Percentiles rank a stretch among this genome's conserved stretches.
phyloP scores from a whole-genome alignment of 2,797 vertebrate species.

The Sebastes hubbsi region DNA sequence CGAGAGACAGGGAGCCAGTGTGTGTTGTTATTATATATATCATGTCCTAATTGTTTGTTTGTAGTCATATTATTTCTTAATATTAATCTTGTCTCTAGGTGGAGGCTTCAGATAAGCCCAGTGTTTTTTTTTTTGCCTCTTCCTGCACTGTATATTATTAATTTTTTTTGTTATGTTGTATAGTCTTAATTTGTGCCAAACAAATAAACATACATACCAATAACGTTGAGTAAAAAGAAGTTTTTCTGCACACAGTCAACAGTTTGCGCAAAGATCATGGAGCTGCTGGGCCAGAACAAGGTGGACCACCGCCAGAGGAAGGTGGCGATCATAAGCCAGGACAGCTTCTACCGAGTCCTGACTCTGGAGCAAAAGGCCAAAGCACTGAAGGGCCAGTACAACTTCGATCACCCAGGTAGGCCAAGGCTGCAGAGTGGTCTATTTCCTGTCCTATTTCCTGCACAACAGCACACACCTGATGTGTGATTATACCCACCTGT shows the following conservation, averaged over 20 bases:
- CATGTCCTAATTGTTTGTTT: too few relatives aligned
- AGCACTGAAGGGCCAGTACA: conserved; percentile 94
- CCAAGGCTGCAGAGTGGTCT: neutral
- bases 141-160: too few relatives aligned
- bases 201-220: too few relatives aligned
- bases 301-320: conserved; percentile 94
- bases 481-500: neutral
- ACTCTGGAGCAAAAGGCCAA: conserved; percentile 92
- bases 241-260: conserved; percentile 85
- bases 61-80: too few relatives aligned
- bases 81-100: too few relatives aligned
- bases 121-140: fast-evolving
- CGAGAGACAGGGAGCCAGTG: too few relatives aligned
- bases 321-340: conserved; percentile 94
- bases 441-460: too few relatives aligned
- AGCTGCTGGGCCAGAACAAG: conserved; percentile 94
- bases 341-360: conserved; percentile 94
- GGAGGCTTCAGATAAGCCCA: too few relatives aligned
- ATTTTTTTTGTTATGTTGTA: too few relatives aligned
- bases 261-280: conserved; percentile 99
- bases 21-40: too few relatives aligned
- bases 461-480: neutral
- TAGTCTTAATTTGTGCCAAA: too few relatives aligned
- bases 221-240: neutral
- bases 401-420: conserved; percentile 96